Base-by-base conservation (phyloP, 2,113 vertebrate species). In the Calidris pugnax region DNA sequence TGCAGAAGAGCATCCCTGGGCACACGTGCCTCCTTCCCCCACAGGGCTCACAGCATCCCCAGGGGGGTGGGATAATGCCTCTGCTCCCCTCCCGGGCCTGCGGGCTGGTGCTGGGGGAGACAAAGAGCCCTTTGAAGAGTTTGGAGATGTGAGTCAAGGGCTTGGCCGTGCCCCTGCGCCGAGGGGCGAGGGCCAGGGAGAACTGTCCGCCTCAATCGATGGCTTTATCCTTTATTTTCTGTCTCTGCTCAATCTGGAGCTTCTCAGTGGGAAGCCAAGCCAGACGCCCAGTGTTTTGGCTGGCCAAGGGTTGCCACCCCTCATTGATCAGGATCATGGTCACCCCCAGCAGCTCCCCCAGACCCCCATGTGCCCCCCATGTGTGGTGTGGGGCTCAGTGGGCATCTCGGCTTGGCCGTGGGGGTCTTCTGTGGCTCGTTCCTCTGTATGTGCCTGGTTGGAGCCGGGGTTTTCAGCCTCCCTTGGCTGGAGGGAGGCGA, bases 81-180 rank as follows among this genome's bases (percentile, higher is more conserved):
- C 41, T 24, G 47, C 12, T 19, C 62, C 23, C 23, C 32, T 26
- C 35, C 47, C 2, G 4, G 64, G 79, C 24, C 1, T 53, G 53
- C 2, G 4, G 21, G 57, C 45, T 16, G 69, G 27, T 10, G 81
- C 50, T 62, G 53, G 7, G 1, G 87, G 74, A 27, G 56, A 95
- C 96, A 95, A 94, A 97, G 92, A 64, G 35, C 37, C 62, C 66
- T 93, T 97, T 97, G 80, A 92, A 60, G 83, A 16, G 41, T 11
- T 23, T 28, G 80, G 64, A 48, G 86, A 30, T 22, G 57, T 23
- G 89, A 91, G 74, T 83, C 69, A 20, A 91, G 94, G 83, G 82
- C 71, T 85, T 81, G 77, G 79, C 39, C 1, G 9, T 62, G 90
- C 64, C 90, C 57, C 69, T 21, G 51, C 9, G 41, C 60, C 12